Evolutionary conservation across 2,888 invertebrate species (phyloP).

Genomic region (Entomobrya proxima): DNA sequence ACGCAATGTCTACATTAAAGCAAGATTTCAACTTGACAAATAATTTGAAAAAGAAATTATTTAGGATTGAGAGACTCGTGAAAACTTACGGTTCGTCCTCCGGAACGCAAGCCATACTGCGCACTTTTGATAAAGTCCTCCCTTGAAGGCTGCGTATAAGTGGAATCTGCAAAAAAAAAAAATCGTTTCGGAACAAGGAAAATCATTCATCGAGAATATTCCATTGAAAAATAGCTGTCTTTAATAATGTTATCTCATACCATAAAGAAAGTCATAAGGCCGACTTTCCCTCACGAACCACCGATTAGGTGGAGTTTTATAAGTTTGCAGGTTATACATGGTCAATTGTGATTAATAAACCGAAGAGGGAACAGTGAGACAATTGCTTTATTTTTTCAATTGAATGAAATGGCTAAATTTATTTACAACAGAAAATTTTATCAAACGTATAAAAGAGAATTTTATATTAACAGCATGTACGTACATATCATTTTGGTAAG

Average conservation of each 20-base stretch:
- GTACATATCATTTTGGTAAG: too few relatives aligned
- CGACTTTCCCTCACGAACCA: constrained; percentile 65
- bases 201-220: neutral
- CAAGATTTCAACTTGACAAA: too few relatives aligned
- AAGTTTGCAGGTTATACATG: constrained; percentile 47
- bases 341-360: too few relatives aligned
- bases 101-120: constrained; percentile 59
- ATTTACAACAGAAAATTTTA: too few relatives aligned
- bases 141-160: constrained; percentile 66
- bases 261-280: constrained; percentile 73
- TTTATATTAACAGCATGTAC: too few relatives aligned
- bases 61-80: too few relatives aligned
- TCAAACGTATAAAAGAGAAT: too few relatives aligned
- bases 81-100: constrained; percentile 65
- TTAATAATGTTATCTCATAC: constrained; percentile 56
- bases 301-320: constrained; percentile 50
- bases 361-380: too few relatives aligned
- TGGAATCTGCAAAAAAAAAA: constrained; percentile 62
- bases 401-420: too few relatives aligned
- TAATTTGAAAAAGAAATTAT: too few relatives aligned
- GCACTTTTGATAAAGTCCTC: constrained; percentile 67
- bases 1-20: constrained; percentile 71
- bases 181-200: neutral
- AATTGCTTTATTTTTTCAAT: too few relatives aligned
- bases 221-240: neutral